A percentile compares a stretch with the other conserved stretches of the same genome.
Conservation (phyloP, 2,888 invertebrate genomes). For the Synanthedon andrenaeformis region DNA sequence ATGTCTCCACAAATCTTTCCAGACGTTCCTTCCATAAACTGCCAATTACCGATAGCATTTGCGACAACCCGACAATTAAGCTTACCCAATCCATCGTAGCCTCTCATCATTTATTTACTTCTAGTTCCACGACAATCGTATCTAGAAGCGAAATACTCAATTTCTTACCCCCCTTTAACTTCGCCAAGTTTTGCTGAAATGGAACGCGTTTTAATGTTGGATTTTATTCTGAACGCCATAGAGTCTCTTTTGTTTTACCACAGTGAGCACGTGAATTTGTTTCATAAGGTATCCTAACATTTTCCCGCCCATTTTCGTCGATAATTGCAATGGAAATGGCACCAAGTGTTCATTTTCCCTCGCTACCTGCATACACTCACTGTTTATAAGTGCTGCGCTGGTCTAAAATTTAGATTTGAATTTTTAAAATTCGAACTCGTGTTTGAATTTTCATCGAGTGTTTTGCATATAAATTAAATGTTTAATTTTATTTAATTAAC, state of each 20-base stretch:
- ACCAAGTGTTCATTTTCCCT: slow-evolving; percentile 43
- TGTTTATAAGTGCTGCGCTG: neutral
- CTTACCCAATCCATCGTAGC: slow-evolving; percentile 9
- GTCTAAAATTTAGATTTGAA: slow-evolving; percentile 8
- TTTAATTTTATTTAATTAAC: too few species aligned
- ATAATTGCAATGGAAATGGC: slow-evolving; percentile 30
- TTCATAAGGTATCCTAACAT: slow-evolving; percentile 6
- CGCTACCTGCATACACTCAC: neutral
- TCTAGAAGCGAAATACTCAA: slow-evolving; percentile 12
- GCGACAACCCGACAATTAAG: slow-evolving; percentile 1
- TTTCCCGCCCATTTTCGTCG: slow-evolving; percentile 17
- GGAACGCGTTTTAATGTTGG: neutral
- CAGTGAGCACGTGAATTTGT: neutral
- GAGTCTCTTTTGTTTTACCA: neutral
- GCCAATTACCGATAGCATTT: neutral
- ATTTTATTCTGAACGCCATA: neutral
- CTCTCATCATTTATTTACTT: slow-evolving; percentile 25
- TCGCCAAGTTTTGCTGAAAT: neutral
- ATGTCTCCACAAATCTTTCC: too few species aligned
- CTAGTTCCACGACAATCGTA: slow-evolving; percentile 21
- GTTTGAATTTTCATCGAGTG: too few species aligned
- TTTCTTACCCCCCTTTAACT: slow-evolving; percentile 13
- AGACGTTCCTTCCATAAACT: neutral
- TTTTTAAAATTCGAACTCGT: slow-evolving; percentile 3
- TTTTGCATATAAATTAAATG: too few species aligned